Evolutionary conservation across 2,888 invertebrate species (phyloP).

Genomic region (Troides helena): DNA sequence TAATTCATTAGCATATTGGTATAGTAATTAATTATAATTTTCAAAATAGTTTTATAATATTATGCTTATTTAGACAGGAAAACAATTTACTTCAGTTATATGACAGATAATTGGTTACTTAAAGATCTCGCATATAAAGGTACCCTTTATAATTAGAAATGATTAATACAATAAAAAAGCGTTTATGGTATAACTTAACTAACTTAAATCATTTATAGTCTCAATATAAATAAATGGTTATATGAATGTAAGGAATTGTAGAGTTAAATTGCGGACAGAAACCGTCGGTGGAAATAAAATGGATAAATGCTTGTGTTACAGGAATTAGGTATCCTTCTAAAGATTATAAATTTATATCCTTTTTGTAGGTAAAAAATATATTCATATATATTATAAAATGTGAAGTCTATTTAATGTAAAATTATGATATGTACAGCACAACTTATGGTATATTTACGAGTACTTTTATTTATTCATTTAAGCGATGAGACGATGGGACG

Average conservation of each 20-base stretch:
- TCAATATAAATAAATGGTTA: background rate
- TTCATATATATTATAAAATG: too few species aligned
- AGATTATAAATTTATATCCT: too few species aligned
- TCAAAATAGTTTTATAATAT: background rate
- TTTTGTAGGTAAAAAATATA: too few species aligned
- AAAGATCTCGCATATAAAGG: background rate
- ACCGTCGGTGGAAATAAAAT: background rate
- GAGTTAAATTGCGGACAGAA: background rate
- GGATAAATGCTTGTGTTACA: background rate
- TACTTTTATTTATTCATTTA: too few species aligned
- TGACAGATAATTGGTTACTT: background rate
- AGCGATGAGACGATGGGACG: too few species aligned
- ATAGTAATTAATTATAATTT: background rate
- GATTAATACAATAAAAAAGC: background rate
- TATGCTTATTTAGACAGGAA: background rate
- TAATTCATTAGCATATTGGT: background rate
- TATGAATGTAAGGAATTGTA: background rate
- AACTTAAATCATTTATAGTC: background rate
- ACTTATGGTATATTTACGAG: too few species aligned
- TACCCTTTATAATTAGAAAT: background rate
- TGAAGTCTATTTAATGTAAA: too few species aligned
- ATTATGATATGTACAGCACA: too few species aligned
- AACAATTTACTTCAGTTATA: background rate
- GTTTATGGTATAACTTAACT: conserved; percentile 1
- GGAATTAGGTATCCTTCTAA: too few species aligned